Evolutionary conservation across 2,113 vertebrate species (phyloP).

Genomic region (Gorsachius goisagi): DNA sequence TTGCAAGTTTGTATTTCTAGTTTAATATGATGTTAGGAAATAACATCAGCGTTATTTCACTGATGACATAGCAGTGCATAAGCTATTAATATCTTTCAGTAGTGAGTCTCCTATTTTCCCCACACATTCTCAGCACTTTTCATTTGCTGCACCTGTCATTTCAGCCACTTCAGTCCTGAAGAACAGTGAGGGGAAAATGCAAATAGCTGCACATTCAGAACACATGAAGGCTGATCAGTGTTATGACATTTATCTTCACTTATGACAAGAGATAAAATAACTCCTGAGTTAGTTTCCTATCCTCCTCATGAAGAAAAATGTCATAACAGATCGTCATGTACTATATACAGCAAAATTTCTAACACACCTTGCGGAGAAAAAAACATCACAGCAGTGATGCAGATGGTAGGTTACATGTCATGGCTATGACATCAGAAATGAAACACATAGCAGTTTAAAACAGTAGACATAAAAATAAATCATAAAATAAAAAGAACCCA

Average conservation of each 20-base stretch:
- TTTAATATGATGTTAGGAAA: neutral
- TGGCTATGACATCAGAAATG: neutral
- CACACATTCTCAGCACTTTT: conserved; percentile 7
- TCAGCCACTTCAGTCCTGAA: conserved; percentile 34
- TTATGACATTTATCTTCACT: conserved; percentile 59
- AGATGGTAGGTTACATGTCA: neutral
- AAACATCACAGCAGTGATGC: neutral
- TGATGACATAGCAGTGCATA: neutral
- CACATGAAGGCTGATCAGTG: conserved; percentile 35
- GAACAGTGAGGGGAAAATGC: conserved; percentile 41
- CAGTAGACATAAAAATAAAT: neutral
- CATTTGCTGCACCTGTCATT: conserved; percentile 43
- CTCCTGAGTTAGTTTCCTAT: neutral
- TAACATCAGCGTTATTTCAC: conserved; percentile 4
- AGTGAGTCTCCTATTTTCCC: neutral
- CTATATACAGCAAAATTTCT: neutral
- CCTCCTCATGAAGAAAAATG: neutral
- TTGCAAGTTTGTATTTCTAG: neutral
- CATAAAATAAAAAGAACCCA: neutral
- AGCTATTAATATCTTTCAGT: conserved; percentile 5
- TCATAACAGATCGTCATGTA: neutral
- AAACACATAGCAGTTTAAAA: neutral
- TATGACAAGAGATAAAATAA: conserved; percentile 33
- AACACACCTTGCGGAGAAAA: neutral
- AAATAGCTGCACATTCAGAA: conserved; percentile 32